phyloP scores from a whole-genome alignment of 2,888 invertebrate species.

The Scaptomyza cyrtandrae region DNA sequence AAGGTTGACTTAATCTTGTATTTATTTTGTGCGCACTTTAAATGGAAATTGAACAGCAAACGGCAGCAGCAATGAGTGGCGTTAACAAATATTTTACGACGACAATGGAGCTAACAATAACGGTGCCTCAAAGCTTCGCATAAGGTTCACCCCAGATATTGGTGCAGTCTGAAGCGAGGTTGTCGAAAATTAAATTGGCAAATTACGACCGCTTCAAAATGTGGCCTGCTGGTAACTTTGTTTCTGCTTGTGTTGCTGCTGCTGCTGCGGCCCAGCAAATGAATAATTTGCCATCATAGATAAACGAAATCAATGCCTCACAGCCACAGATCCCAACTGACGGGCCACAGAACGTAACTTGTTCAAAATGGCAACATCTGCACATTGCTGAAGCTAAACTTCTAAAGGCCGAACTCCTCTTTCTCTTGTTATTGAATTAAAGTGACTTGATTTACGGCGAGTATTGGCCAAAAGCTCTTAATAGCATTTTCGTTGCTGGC shows the following conservation, averaged over 20 bases:
- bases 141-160: constrained; percentile 5
- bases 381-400: constrained; percentile 34
- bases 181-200: constrained; percentile 63
- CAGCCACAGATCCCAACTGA: constrained; percentile 14
- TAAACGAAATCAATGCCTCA: constrained; percentile 75
- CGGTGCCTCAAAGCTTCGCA: constrained; percentile 11
- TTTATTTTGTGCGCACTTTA: constrained; percentile 43
- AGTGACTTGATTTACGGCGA: constrained; percentile 76
- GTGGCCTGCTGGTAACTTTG: constrained; percentile 39
- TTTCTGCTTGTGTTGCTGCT: constrained; percentile 29
- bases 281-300: constrained; percentile 73
- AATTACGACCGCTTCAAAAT: constrained; percentile 46
- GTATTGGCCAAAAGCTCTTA: constrained; percentile 70
- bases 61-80: constrained; percentile 36
- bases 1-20: constrained; percentile 67
- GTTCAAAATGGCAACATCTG: constrained; percentile 71
- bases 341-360: constrained; percentile 41
- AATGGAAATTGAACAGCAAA: constrained; percentile 48
- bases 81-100: constrained; percentile 52
- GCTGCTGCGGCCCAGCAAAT: constrained; percentile 52
- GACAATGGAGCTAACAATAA: constrained; percentile 19
- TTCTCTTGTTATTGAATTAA: constrained; percentile 76
- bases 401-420: constrained; percentile 7
- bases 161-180: constrained; percentile 21
- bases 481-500: constrained; percentile 44